Evolutionary conservation across 2,888 invertebrate species (phyloP), one percentile per base, ranked within the genome.

Genomic region (Aphodius sticticus): DNA sequence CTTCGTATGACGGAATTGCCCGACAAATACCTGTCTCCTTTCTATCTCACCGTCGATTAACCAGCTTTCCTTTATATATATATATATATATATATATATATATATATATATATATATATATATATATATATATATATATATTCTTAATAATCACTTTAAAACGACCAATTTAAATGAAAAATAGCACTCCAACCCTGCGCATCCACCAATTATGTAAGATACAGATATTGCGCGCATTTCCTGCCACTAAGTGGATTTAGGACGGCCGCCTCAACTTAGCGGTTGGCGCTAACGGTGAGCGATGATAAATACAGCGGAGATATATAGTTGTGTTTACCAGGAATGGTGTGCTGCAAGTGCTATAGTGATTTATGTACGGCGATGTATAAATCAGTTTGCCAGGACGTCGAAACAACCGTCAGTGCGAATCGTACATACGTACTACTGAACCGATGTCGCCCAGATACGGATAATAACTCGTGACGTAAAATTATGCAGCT

Each of bases 401-500:
- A 26, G 35, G 36, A 35, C 35, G n/a, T 37, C 35, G 71, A 71
- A 71, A 74, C 74, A 35, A 71, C 71, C 71, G 35, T 71, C 71
- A 71, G 71, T 53, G 4, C 53, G 53, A 53, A 12, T 5, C 6
- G 12, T 53, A 53, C 53, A 53, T 53, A 5, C 53, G 53, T 53
- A 53, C 53, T 53, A 12, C 53, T 53, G 53, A 12, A 12, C 53
- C 53, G 12, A 53, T 53, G 53, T 53, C 53, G 53, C 69, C 74
- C 36, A 79, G 79, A 79, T 79, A 77, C 79, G 72, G 71, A 71
- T 79, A 79, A 79, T 79, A 79, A 76, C 69, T 76, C 38, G 71
- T 6, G 72, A 14, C 70, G 78, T 69, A 80, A 80, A 80, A 80
- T 80, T 80, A 80, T 80, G 80, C 80, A 78, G 80, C 80, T 80